phyloP scores from a whole-genome alignment of 2,113 vertebrate genomes.

The Melanerpes aurifrons region DNA sequence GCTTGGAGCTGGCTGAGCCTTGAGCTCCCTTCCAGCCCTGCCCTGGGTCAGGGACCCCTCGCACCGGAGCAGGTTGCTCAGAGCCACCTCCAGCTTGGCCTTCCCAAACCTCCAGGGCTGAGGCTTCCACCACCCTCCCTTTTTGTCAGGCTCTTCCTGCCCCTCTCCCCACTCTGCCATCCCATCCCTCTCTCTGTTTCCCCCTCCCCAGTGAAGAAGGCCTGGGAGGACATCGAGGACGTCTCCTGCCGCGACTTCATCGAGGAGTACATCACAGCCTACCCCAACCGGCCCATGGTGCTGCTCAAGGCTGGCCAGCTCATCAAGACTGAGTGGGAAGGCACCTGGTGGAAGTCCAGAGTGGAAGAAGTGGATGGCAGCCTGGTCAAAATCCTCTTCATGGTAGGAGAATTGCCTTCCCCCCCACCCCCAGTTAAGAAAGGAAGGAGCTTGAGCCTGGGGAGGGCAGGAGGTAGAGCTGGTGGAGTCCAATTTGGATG shows the following conservation, averaged over 20 bases:
- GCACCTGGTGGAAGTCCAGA: constrained; percentile 98
- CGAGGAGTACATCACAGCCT: constrained; percentile 95
- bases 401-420: constrained; percentile 78
- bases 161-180: too few species aligned
- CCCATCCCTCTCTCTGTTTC: too few species aligned
- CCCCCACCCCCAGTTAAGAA: fast-evolving
- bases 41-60: too few species aligned
- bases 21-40: too few species aligned
- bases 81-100: too few species aligned
- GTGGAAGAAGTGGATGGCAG: constrained; percentile 98
- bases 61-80: too few species aligned
- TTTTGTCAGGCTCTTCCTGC: too few species aligned
- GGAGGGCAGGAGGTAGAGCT: too few species aligned
- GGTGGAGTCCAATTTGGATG: neutral
- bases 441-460: too few species aligned
- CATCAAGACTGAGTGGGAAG: constrained; percentile 99
- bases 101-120: too few species aligned
- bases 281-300: constrained; percentile 98
- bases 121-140: too few species aligned
- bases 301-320: constrained; percentile 93
- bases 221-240: constrained; percentile 98
- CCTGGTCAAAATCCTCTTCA: constrained; percentile 95
- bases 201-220: constrained; percentile 81
- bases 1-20: too few species aligned
- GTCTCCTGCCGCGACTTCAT: constrained; percentile 95